Evolutionary conservation across 2,797 vertebrate genomes (phyloP).

Genomic region (Naso thynnoides): DNA sequence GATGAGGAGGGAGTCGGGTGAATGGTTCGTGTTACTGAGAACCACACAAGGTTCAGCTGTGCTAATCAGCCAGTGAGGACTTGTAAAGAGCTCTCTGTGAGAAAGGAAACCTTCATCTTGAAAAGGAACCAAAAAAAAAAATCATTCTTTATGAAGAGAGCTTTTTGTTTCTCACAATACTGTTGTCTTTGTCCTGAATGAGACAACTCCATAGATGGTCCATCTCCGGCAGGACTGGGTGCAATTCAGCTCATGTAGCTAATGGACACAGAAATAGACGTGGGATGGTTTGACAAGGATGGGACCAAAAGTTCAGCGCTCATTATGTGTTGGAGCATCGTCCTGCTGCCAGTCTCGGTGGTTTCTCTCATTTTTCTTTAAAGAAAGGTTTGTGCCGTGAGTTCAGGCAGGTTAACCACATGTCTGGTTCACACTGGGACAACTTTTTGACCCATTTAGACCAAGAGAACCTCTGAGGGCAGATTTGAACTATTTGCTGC

Average conservation of each 20-base stretch:
- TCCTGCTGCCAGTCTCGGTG: background rate
- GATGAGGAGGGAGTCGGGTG: background rate
- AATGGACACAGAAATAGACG: too few species aligned
- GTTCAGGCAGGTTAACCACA: background rate
- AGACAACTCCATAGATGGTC: too few species aligned
- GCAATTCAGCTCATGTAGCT: too few species aligned
- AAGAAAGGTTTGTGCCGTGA: too few species aligned
- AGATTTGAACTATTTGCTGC: background rate
- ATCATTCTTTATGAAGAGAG: background rate
- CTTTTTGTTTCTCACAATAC: background rate
- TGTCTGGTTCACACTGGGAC: background rate
- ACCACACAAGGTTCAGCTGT: background rate
- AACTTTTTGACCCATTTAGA: too few species aligned
- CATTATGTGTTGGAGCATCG: background rate
- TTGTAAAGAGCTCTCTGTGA: background rate
- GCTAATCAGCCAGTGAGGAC: background rate
- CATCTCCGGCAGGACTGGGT: too few species aligned
- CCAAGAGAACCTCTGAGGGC: background rate
- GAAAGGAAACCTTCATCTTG: background rate
- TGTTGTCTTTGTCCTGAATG: conserved; percentile 2
- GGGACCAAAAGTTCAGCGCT: too few species aligned
- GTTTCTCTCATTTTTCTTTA: too few species aligned
- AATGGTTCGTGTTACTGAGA: background rate
- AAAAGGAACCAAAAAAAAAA: background rate
- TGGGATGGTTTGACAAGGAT: too few species aligned